These are phyloP conservation scores for Novumbra hubbsi DNA, from an alignment of 2,797 vertebrate species.

Conservation along the genomic window DNA sequence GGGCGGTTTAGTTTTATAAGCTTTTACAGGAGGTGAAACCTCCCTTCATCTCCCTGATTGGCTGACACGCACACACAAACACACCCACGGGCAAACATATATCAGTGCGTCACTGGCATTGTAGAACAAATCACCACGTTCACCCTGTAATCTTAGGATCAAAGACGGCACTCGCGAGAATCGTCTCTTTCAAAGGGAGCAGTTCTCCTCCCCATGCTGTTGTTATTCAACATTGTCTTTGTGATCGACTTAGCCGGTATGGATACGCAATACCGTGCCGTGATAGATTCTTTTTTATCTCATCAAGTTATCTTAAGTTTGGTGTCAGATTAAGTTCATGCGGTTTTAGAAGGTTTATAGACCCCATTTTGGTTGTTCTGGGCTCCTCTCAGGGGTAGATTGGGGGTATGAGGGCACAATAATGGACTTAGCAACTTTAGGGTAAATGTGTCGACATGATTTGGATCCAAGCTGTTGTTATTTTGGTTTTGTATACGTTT, in stretches of 20 bases:
- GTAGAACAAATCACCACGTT: slow-evolving; percentile 1
- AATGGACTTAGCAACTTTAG: slow-evolving; percentile 18
- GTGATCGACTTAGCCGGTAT: neutral
- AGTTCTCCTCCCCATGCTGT: neutral
- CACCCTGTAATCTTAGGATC: slow-evolving; percentile 5
- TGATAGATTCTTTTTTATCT: neutral
- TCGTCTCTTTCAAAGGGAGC: neutral
- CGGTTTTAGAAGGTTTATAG: neutral
- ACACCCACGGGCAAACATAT: slow-evolving; percentile 1
- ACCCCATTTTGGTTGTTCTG: neutral
- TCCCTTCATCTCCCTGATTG: slow-evolving; percentile 23
- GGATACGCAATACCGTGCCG: neutral
- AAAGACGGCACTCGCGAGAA: neutral
- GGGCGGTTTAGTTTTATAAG: slow-evolving; percentile 4
- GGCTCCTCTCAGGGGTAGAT: neutral
- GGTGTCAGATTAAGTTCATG: neutral
- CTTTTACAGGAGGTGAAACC: slow-evolving; percentile 43
- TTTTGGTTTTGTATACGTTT: neutral
- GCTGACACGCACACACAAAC: slow-evolving; percentile 19
- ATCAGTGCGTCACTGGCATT: neutral
- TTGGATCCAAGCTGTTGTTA: neutral
- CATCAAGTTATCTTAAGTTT: neutral
- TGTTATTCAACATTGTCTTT: neutral
- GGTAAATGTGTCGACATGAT: neutral
- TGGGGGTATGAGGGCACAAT: neutral